These are phyloP conservation scores for Apeira syringaria DNA, from an alignment of 2,888 invertebrate species.

Conservation along the genomic window DNA sequence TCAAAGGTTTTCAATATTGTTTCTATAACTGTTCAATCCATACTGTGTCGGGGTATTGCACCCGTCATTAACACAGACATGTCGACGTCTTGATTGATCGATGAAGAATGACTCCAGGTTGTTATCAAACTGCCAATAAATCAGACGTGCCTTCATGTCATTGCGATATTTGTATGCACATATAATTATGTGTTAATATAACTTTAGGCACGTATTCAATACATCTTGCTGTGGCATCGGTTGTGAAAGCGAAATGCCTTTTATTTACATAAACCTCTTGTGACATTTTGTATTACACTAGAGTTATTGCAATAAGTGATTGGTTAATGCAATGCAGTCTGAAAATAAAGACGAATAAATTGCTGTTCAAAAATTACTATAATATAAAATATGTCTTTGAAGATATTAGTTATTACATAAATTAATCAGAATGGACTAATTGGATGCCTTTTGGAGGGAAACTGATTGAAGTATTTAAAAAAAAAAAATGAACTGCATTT, in stretches of 20 bases:
- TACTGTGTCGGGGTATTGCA: constrained; percentile 39
- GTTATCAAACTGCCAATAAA: constrained; percentile 51
- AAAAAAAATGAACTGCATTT: no score
- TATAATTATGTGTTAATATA: constrained; percentile 14
- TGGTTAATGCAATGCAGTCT: no score
- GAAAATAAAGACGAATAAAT: no score
- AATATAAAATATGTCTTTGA: no score
- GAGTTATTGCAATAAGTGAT: no score
- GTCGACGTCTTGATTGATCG: constrained; percentile 52
- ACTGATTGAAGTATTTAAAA: no score
- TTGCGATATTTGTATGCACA: constrained; percentile 21
- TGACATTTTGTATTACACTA: constrained; percentile 9
- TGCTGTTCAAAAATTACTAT: no score
- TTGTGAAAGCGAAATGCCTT: constrained; percentile 15
- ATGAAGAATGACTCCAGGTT: constrained; percentile 48
- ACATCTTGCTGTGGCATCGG: constrained; percentile 11
- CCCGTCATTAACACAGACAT: constrained; percentile 47
- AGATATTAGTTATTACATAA: no score
- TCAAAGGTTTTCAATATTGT: no score
- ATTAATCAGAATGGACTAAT: no score
- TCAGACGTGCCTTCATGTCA: constrained; percentile 34
- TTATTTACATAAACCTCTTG: constrained; percentile 8
- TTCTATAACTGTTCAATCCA: constrained; percentile 2
- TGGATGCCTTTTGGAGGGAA: no score
- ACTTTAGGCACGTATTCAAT: constrained; percentile 18